A percentile compares a stretch with the other conserved stretches of the same genome.
Evolutionary conservation across 2,113 vertebrate genomes (phyloP).

Genomic region (Ochotona curzoniae): DNA sequence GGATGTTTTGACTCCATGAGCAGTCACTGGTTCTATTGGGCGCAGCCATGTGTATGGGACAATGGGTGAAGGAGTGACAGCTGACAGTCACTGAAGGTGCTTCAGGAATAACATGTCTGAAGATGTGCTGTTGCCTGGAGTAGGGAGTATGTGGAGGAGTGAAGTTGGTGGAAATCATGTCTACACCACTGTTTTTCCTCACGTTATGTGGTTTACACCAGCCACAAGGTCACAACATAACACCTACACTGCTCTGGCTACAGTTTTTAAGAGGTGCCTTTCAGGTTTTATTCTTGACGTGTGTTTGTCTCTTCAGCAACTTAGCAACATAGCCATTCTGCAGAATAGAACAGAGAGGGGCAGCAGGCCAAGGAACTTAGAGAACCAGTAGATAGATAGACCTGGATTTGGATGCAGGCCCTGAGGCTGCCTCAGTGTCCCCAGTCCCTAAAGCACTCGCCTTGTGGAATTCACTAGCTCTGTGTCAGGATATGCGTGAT

Average conservation of each 20-base stretch:
- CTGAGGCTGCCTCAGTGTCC: neutral
- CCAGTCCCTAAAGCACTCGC: neutral
- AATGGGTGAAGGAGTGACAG: neutral
- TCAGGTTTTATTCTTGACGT: neutral
- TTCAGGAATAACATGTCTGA: slow-evolving; percentile 58
- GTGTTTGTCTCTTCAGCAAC: neutral
- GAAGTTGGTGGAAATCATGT: neutral
- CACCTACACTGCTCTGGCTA: neutral
- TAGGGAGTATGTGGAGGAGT: neutral
- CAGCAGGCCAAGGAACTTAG: neutral
- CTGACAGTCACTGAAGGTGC: neutral
- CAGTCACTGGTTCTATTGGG: neutral
- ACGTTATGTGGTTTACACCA: neutral
- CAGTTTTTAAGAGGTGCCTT: neutral
- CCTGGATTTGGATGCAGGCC: neutral
- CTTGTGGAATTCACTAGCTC: neutral
- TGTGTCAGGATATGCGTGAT: neutral
- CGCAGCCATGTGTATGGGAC: neutral
- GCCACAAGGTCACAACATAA: neutral
- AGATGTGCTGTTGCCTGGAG: slow-evolving; percentile 9
- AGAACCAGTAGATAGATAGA: neutral
- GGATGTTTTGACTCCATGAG: neutral
- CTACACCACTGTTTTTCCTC: neutral
- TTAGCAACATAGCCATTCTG: neutral
- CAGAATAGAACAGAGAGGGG: neutral